These are phyloP conservation scores for Salvelinus alpinus DNA, from an alignment of 2,113 vertebrate genomes.

Conservation along the genomic window DNA sequence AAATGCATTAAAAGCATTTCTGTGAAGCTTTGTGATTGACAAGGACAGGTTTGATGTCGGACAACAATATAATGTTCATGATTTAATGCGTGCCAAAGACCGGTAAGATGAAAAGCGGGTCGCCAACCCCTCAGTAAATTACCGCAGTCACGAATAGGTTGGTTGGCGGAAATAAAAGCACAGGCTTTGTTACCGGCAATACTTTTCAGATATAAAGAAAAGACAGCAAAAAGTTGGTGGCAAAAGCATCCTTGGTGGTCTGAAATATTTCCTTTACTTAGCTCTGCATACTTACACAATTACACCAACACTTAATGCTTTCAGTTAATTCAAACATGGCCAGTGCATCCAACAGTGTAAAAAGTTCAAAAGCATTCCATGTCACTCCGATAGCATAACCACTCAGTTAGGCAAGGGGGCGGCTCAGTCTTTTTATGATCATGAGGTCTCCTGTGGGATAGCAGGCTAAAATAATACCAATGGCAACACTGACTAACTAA, in stretches of 20 bases:
- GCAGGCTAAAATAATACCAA: conserved; percentile 48
- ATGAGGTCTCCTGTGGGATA: conserved; percentile 41
- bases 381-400: conserved; percentile 23
- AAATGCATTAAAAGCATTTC: too few relatives aligned
- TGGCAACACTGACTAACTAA: conserved; percentile 15
- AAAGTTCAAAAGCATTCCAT: conserved; percentile 50
- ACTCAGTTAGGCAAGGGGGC: conserved; percentile 21
- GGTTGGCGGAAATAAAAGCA: too few relatives aligned
- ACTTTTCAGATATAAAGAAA: not conserved
- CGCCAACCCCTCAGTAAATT: too few relatives aligned
- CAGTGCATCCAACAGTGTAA: conserved; percentile 41
- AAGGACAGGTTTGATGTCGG: too few relatives aligned
- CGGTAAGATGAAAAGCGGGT: too few relatives aligned
- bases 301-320: conserved; percentile 40
- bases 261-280: conserved; percentile 45
- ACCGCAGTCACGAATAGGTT: too few relatives aligned
- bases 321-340: conserved; percentile 53
- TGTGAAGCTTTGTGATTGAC: too few relatives aligned
- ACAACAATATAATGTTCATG: too few relatives aligned
- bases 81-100: too few relatives aligned
- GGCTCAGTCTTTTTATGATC: conserved; percentile 39
- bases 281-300: conserved; percentile 34
- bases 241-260: conserved; percentile 44
- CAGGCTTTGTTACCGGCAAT: too few relatives aligned
- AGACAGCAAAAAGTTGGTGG: conserved; percentile 3